Evolutionary conservation across 2,113 vertebrate genomes (phyloP).

Genomic region (Falco punctatus): DNA sequence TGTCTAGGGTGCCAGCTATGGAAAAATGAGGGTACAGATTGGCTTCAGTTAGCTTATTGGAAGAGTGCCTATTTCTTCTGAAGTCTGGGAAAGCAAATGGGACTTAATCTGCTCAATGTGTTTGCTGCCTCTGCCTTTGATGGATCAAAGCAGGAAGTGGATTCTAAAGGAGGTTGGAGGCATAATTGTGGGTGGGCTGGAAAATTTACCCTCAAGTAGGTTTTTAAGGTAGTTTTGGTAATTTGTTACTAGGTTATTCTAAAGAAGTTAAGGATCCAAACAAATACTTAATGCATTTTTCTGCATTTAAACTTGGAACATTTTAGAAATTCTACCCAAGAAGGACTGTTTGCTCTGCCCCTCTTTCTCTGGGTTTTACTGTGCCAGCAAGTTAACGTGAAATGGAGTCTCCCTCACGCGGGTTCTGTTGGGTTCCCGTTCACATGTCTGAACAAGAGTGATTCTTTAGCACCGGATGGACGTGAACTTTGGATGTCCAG

Average conservation of each 20-base stretch:
- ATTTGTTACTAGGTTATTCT: neutral
- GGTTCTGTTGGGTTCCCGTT: neutral
- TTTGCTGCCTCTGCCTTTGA: neutral
- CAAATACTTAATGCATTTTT: neutral
- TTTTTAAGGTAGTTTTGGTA: neutral
- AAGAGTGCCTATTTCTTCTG: neutral
- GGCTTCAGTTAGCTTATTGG: neutral
- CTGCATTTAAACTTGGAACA: neutral
- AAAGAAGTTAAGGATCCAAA: neutral
- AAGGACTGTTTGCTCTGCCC: neutral
- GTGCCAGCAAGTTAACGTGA: neutral
- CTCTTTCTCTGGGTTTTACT: rapidly evolving
- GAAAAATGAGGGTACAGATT: neutral
- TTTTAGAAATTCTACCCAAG: neutral
- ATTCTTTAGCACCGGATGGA: neutral
- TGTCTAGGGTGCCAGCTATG: neutral
- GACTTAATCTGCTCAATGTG: neutral
- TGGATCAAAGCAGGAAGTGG: neutral
- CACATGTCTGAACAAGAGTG: rapidly evolving
- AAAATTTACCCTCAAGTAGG: neutral
- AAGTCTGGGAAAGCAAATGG: neutral
- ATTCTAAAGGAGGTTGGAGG: neutral
- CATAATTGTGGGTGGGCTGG: neutral
- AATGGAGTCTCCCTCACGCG: neutral
- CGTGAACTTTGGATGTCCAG: neutral